These are phyloP conservation scores for Xenentodon cancila DNA, from an alignment of 2,797 vertebrate genomes.

Conservation along the genomic window DNA sequence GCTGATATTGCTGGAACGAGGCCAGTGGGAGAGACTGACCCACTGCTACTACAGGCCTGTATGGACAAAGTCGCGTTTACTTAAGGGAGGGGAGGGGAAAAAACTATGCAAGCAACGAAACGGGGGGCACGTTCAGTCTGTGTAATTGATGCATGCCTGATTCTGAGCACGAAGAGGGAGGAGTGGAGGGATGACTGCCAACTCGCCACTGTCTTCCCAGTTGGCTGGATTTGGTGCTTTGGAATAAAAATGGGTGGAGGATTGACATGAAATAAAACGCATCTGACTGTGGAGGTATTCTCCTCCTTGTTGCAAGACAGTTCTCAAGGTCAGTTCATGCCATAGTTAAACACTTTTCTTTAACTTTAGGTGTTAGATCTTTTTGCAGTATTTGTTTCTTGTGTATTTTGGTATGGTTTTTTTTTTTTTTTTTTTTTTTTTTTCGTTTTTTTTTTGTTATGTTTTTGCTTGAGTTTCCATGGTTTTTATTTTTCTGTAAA, in stretches of 20 bases:
- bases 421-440: neutral
- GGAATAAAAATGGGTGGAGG: conserved; percentile 60
- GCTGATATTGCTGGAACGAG: conserved; percentile 22
- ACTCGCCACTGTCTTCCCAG: conserved; percentile 27
- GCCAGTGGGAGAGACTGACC: conserved; percentile 33
- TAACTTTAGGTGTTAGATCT: neutral
- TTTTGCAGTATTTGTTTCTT: too few species aligned
- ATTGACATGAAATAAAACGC: conserved; percentile 51
- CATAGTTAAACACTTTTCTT: neutral
- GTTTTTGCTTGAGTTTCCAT: neutral
- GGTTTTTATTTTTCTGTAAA: conserved; percentile 46
- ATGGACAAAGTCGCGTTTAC: conserved; percentile 53
- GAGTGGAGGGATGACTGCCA: conserved; percentile 32
- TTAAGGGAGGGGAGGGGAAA: conserved; percentile 44
- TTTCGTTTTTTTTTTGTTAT: neutral
- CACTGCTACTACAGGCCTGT: conserved; percentile 42
- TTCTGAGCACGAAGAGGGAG: conserved; percentile 65
- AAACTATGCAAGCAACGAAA: conserved; percentile 48
- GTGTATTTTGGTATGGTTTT: too few species aligned
- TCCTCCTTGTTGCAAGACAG: conserved; percentile 2
- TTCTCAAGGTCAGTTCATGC: conserved; percentile 18
- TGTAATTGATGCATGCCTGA: conserved; percentile 76
- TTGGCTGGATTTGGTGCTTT: conserved; percentile 58
- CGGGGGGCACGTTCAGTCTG: conserved; percentile 50
- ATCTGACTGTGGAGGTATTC: conserved; percentile 34